Conservation (phyloP, 2,888 invertebrate species). For the Drosophila neonasuta region DNA sequence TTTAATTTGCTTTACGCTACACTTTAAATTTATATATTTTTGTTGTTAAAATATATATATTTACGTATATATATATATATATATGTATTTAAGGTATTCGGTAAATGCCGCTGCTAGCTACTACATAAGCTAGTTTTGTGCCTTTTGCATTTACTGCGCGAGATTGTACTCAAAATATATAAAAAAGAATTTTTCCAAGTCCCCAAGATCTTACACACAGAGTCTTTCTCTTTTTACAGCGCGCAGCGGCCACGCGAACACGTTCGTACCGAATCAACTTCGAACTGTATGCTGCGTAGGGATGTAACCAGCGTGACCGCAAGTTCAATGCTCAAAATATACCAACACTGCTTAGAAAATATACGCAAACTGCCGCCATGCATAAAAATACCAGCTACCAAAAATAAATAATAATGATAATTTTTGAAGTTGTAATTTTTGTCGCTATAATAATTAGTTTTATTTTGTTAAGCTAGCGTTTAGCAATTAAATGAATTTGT, state of each 20-base stretch:
- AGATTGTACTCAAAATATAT: constrained; percentile 38
- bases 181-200: constrained; percentile 54
- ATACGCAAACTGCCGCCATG: not conserved
- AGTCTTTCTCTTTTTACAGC: constrained; percentile 60
- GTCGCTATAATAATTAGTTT: too few species aligned
- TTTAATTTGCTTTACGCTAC: too few species aligned
- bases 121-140: constrained; percentile 29
- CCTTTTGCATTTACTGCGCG: constrained; percentile 36
- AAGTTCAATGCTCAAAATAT: not conserved
- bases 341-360: not conserved
- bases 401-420: too few species aligned
- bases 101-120: constrained; percentile 23
- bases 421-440: too few species aligned
- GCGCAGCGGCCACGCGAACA: constrained; percentile 69
- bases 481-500: too few species aligned
- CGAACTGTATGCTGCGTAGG: constrained; percentile 58
- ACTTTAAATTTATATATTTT: constrained; percentile 24
- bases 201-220: constrained; percentile 71
- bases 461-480: too few species aligned
- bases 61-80: constrained; percentile 6
- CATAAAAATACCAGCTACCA: not conserved
- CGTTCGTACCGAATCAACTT: constrained; percentile 55
- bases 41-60: constrained; percentile 28
- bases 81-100: constrained; percentile 4
- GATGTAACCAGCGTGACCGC: constrained; percentile 26